Percentiles rank a stretch among this genome's conserved stretches.
phyloP scores from a whole-genome alignment of 2,888 invertebrate genomes.

The Girardia tigrina region DNA sequence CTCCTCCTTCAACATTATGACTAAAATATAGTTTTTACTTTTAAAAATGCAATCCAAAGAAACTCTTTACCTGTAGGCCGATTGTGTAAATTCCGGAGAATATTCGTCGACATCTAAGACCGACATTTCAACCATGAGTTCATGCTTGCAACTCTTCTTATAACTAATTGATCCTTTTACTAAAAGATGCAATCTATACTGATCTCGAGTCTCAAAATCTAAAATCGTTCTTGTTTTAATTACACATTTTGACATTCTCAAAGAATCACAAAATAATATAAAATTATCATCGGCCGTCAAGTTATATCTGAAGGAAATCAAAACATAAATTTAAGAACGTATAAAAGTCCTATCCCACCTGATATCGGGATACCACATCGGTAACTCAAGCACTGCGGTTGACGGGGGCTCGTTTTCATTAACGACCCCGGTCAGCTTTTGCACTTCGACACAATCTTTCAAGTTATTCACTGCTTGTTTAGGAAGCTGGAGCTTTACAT shows the following conservation, averaged over 20 bases:
- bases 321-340: too few species aligned
- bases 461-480: background rate
- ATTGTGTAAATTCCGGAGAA: background rate
- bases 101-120: conserved; percentile 9
- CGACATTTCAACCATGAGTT: background rate
- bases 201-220: background rate
- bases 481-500: background rate
- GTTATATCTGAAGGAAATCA: background rate
- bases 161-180: background rate
- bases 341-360: too few species aligned
- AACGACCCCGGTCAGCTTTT: background rate
- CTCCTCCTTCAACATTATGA: background rate
- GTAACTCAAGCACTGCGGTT: background rate
- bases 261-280: background rate
- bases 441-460: background rate
- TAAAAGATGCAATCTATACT: background rate
- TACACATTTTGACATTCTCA: background rate
- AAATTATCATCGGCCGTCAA: background rate
- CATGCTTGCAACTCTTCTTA: background rate
- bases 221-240: background rate
- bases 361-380: background rate
- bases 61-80: background rate
- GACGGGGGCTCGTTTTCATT: background rate
- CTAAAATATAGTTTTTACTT: background rate
- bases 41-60: background rate